phyloP scores from a whole-genome alignment of 1,140 invertebrate species.

The Conus ventricosus region DNA sequence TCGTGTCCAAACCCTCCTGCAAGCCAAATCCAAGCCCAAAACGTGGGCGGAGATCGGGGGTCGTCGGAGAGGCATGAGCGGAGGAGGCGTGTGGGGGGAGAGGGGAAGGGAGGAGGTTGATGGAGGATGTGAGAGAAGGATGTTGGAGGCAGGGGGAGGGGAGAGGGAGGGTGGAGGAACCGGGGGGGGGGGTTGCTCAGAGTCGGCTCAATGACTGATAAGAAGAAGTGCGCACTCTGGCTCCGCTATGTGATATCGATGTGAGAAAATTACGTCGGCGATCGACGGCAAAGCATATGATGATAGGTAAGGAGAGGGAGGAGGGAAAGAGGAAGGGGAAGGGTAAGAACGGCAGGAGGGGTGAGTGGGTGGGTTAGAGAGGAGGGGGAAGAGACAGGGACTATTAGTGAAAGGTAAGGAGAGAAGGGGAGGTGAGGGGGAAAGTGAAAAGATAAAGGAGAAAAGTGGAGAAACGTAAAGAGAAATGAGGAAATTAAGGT shows the following conservation, averaged over 20 bases:
- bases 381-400: background rate
- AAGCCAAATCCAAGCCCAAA: background rate
- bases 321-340: background rate
- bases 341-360: no score
- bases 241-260: constrained; percentile 9
- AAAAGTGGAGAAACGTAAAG: constrained; percentile 10
- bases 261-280: constrained; percentile 15
- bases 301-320: background rate
- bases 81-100: background rate
- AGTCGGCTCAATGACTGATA: background rate
- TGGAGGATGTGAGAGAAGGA: background rate
- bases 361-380: no score
- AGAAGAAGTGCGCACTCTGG: constrained; percentile 5
- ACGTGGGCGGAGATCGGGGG: background rate
- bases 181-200: background rate
- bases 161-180: background rate
- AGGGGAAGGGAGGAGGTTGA: background rate
- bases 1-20: background rate
- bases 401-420: background rate
- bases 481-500: constrained; percentile 22
- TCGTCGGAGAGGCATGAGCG: background rate
- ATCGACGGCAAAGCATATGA: constrained; percentile 26
- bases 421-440: background rate
- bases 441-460: background rate
- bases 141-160: background rate